These are phyloP conservation scores for Myzus persicae DNA, from an alignment of 1,140 invertebrate species.

Conservation along the genomic window DNA sequence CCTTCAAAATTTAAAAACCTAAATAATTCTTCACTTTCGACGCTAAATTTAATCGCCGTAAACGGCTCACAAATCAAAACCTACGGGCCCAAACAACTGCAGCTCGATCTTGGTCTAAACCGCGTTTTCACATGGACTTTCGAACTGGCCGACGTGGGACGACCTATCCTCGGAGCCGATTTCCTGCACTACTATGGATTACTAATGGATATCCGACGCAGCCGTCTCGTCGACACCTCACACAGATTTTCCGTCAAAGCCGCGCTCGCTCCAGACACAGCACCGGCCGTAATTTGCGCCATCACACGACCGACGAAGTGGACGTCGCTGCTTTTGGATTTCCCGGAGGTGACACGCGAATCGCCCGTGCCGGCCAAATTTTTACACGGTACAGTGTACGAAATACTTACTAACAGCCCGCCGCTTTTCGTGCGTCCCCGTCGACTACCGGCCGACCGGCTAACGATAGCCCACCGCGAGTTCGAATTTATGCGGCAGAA, in stretches of 20 bases:
- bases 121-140: not conserved
- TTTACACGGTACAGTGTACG: conserved; percentile 64
- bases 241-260: not conserved
- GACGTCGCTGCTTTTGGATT: too few species aligned
- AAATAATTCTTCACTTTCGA: not conserved
- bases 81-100: not conserved
- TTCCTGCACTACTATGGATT: not conserved
- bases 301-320: not conserved
- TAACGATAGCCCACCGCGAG: conserved; percentile 59
- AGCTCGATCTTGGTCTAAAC: not conserved
- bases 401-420: conserved; percentile 62
- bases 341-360: not conserved
- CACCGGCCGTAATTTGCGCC: not conserved
- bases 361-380: conserved; percentile 62
- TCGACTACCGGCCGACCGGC: too few species aligned
- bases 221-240: not conserved
- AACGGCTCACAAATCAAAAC: conserved; percentile 29
- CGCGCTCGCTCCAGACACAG: too few species aligned
- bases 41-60: conserved; percentile 59
- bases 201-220: not conserved
- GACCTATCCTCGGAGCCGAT: too few species aligned
- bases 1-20: too few species aligned
- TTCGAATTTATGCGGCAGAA: conserved; percentile 62
- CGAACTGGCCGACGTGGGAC: not conserved
- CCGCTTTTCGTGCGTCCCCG: not conserved